Base-by-base conservation (phyloP, 2,113 vertebrate species). In the Poeciliopsis retropinna region DNA sequence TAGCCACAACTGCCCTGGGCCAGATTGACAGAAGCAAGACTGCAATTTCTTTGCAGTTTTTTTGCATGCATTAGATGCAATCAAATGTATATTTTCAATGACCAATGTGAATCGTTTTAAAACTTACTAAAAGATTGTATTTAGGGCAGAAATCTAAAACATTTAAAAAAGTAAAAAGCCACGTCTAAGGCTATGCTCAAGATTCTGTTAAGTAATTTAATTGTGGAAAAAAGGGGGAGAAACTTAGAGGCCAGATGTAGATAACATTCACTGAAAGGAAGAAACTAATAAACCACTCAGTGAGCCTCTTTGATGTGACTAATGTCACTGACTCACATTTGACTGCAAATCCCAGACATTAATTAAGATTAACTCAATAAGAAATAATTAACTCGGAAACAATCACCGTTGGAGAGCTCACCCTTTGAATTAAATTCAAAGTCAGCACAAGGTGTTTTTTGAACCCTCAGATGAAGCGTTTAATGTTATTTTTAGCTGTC, bases 341-440 rank as follows among this genome's bases (percentile, higher is more conserved):
- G 71, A 87, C 84, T 91, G 65, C 78, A 88, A 85, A 85, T 86
- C 71, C 81, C 70, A 74, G 83, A 73, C 85, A 81, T 89, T 85
- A 91, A 91, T 92, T 92, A 89, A 90, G 85, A 82, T 88, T 82
- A 86, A 67, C 74, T 67, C 32, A 47, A 73, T 30, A 57, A 73
- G 77, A 72, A 77, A 75, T 78, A 64, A 71, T 73, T 67, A 32
- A 37, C 67, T 51, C 66, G 12, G 39, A 83, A 80, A 80, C 60
- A 84, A 84, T 81, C 62, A 63, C 61, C 47, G 62, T 39, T 51
- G 61, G 41, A 79, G 70, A 75, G 65, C 65, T 61, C 70, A 44
- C n/a, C 78, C 70, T 85, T 78, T 87, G 75, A 89, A 86, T 88
- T 91, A 67, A 77, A 81, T 70, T 67, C 63, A 76, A 78, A 89